Base-by-base conservation (phyloP, 2,113 vertebrate species). In the Alectura lathami region DNA sequence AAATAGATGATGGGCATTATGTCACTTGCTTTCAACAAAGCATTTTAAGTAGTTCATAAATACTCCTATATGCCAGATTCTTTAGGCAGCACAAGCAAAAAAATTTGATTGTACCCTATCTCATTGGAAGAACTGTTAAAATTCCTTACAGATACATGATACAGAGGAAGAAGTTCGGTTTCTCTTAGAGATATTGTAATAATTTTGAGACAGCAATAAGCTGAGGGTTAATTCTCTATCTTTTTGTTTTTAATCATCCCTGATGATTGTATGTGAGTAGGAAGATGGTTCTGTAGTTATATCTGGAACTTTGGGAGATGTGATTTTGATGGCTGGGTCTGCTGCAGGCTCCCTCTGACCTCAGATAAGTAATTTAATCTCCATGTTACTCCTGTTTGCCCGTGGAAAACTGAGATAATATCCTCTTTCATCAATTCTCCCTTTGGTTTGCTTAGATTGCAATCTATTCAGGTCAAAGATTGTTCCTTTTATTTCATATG, bases 381-480 rank as follows among this genome's bases (percentile, higher is more conserved):
- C 50, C 2, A 1, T 32, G 32, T 79, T 80, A 40, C 59, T 85
- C 34, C 18, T 69, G 34, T 89, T 87, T 13, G 63, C 40, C 74
- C 76, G 8, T 68, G 60, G 72, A 64, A 94, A 80, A 48, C 17
- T 40, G 76, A 68, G 79, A 80, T 95, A 87, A 91, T 81, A 89
- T 69, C 84, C 64, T 82, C 42, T 94, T 91, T 82, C 80, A 63
- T 94, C 91, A 91, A 8, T 82, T 86, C 51, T 93, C 27, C 43
- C 62, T 89, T 93, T 79, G 43, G 66, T 93, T 94, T 92, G 64
- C 40, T 91, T 83, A 74, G 85, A 93, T 90, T 91, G 34, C 48
- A 64, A 90, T 96, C 91, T 94, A 83, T 96, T 91, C 79, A 82
- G 94, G 93, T 90, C 93, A 95, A 75, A 90, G 83, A 94, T 68